Base-by-base conservation (phyloP, 2,797 vertebrate genomes). In the Denticeps clupeoides region DNA sequence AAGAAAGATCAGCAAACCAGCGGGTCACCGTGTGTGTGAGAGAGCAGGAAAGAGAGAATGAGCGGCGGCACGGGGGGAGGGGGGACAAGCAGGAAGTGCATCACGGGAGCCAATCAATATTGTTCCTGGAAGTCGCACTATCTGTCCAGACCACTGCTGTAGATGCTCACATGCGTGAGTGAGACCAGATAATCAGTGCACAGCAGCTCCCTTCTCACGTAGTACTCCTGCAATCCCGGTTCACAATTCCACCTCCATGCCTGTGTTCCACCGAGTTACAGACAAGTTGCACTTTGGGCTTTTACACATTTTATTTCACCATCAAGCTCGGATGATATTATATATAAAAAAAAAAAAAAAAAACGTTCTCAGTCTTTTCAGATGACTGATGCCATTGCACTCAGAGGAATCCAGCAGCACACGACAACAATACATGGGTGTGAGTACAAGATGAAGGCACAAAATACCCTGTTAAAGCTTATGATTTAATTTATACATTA, bases 71-170 rank as follows among this genome's bases (percentile, higher is more conserved):
- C 44, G 57, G 59, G 59, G 62, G 62, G 59, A 61, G 60, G 43
- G 63, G 54, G 49, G 64, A 62, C 65, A 55, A 49, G 58, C 71
- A 77, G 79, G 81, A 84, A 77, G 77, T 81, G 62, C 66, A 62
- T 51, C 62, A 55, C 58, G 59, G 5, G 49, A 60, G 60, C 64
- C 56, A 77, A 59, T 70, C 65, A 72, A 57, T 59, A 41, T 70
- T 74, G 68, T 73, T 75, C 64, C 73, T 62, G 65, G 53, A 73
- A 29, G 49, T 46, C 47, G 23, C 40, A 70, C 57, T 71, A 68
- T 81, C 73, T 56, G 64, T 16, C 41, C 31, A n/a, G n/a, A 46
- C 63, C 58, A 31, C 47, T 49, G 32, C 31, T 58, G 69, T 54
- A 60, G 56, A 56, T 56, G 45, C 52, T 59, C 25, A 27, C 55